A percentile compares a stretch with the other conserved stretches of the same genome.
Conservation (phyloP, 2,113 vertebrate species). For the Calonectris borealis region DNA sequence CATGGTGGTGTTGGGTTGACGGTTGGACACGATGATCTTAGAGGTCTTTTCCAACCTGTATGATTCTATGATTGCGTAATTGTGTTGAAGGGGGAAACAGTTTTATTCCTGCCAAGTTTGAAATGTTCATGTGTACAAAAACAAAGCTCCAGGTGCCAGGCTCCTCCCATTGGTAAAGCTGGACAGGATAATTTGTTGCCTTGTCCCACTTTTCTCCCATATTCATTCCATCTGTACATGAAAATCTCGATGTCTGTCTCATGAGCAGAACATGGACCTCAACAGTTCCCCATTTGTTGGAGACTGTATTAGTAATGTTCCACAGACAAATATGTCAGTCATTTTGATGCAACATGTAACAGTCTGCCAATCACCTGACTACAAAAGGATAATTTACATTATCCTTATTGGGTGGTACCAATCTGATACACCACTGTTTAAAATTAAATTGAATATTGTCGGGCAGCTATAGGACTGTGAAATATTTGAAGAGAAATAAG, state of each 20-base stretch:
- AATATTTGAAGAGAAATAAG: background rate
- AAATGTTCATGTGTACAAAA: background rate
- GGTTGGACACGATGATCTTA: no score
- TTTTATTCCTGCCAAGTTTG: background rate
- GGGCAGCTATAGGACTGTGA: background rate
- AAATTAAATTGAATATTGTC: background rate
- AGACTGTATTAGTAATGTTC: background rate
- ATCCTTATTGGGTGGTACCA: background rate
- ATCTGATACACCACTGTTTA: background rate
- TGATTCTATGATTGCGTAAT: background rate
- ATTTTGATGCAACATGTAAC: background rate
- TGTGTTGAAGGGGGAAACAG: background rate
- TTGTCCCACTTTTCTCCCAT: background rate
- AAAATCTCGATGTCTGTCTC: background rate
- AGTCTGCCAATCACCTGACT: background rate
- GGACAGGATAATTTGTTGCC: background rate
- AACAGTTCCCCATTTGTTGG: background rate
- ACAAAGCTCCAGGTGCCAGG: background rate
- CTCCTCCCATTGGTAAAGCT: background rate
- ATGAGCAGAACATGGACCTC: background rate
- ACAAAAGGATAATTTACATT: background rate
- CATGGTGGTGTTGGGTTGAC: no score
- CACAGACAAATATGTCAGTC: background rate
- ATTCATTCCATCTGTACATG: accelerated
- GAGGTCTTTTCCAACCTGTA: no score